A percentile compares a stretch with the other conserved stretches of the same genome.
These are phyloP conservation scores for Ctenopoma kingsleyae DNA, from an alignment of 2,797 vertebrate species.

Conservation along the genomic window DNA sequence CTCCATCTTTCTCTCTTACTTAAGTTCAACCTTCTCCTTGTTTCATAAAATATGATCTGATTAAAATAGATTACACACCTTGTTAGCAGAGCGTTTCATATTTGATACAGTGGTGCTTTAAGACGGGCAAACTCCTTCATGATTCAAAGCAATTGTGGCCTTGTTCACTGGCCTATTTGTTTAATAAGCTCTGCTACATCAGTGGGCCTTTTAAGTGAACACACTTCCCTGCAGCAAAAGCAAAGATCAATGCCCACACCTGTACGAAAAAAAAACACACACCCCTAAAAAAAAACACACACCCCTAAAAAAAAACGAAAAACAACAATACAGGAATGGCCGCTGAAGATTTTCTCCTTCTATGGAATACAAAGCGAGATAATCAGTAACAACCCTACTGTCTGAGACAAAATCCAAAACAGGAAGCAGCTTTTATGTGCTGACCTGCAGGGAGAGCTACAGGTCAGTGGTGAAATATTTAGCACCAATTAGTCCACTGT, in stretches of 20 bases:
- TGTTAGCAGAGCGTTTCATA: conserved; percentile 80
- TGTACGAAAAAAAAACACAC: conserved; percentile 33
- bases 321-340: conserved; percentile 26
- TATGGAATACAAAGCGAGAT: conserved; percentile 35
- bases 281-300: neutral
- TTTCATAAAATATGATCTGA: conserved; percentile 83
- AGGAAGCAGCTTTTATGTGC: conserved; percentile 61
- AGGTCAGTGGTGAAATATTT: conserved; percentile 66
- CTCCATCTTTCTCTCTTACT: conserved; percentile 66
- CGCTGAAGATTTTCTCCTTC: conserved; percentile 65
- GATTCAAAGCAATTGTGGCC: conserved; percentile 76
- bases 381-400: conserved; percentile 47
- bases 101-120: conserved; percentile 68
- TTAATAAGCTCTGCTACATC: conserved; percentile 78
- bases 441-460: conserved; percentile 56
- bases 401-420: conserved; percentile 50
- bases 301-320: neutral
- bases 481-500: conserved; percentile 44
- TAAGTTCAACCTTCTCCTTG: conserved; percentile 72
- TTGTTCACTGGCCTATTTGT: conserved; percentile 80
- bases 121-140: conserved; percentile 61
- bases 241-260: conserved; percentile 78
- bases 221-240: conserved; percentile 71
- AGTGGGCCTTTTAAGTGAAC: conserved; percentile 75
- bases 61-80: conserved; percentile 85